These are phyloP conservation scores for Cylindroiulus punctatus DNA, from an alignment of 2,888 invertebrate species.

Conservation along the genomic window DNA sequence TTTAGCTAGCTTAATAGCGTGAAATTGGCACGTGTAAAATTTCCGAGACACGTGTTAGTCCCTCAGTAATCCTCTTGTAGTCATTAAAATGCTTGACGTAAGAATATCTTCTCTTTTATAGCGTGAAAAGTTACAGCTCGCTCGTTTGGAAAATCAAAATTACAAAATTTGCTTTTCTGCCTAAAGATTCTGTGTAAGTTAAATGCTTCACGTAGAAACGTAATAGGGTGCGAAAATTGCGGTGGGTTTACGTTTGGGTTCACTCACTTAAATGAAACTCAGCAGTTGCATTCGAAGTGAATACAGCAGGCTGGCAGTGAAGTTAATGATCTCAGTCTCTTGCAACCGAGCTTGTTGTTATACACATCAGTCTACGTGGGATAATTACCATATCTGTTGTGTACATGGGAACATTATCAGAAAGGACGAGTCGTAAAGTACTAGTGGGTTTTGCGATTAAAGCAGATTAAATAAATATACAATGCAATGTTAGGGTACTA, in stretches of 20 bases:
- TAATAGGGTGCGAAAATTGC: constrained; percentile 49
- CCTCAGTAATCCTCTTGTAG: background rate
- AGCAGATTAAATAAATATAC: background rate
- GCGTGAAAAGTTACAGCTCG: constrained; percentile 11
- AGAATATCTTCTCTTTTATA: background rate
- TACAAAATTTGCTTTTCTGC: constrained; percentile 11
- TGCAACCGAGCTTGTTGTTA: background rate
- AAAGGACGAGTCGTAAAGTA: constrained; percentile 23
- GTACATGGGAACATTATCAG: constrained; percentile 35
- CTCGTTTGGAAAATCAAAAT: constrained; percentile 42
- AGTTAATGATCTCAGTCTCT: background rate
- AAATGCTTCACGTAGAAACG: constrained; percentile 37
- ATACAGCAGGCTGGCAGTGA: background rate
- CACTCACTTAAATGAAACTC: constrained; percentile 48
- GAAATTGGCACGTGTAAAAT: constrained; percentile 13
- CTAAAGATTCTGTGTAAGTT: constrained; percentile 24
- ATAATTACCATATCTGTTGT: constrained; percentile 45
- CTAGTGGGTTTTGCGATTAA: background rate
- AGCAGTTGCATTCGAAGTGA: background rate
- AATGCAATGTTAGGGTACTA: background rate
- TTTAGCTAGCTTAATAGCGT: constrained; percentile 6
- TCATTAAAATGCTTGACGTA: background rate
- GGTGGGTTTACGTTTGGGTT: constrained; percentile 44
- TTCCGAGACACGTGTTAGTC: background rate
- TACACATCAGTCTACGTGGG: constrained; percentile 47